Base-by-base conservation (phyloP, 1,140 invertebrate genomes). In the Hormaphis cornu region DNA sequence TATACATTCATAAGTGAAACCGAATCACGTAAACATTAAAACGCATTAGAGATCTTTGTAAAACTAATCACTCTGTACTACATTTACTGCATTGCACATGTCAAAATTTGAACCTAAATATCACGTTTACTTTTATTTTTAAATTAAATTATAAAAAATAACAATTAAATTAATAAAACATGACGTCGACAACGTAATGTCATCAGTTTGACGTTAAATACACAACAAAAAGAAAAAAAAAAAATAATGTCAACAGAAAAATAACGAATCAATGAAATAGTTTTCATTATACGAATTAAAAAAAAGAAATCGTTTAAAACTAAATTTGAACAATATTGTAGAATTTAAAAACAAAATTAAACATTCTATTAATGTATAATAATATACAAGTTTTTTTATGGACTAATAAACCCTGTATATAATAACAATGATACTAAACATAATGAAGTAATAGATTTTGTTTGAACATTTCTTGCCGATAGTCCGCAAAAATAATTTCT, bases 331-430 rank as follows among this genome's bases (percentile, higher is more conserved):
- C 20, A 40, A 40, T 26, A 24, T 40, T 40, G 20, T 58, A 58
- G 14, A 58, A 40, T 22, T 56, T 8, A 56, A 22, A 30, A 26
- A 53, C 20, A 44, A 59, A 52, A 26, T 12, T n/a, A 42, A 59
- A 58, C 18, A 58, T 24, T 26, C 35, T n/a, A n/a, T n/a, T n/a
- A 58, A 37, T 37, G 22, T n/a, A 40, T 35, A 18, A 58, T 37
- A 58, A 16, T 18, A 26, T 30, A 24, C 12, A 46, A 6, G 18
- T 46, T 63, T 12, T 28, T 42, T 14, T 7, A 63, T 6, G 10
- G 8, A n/a, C 24, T 30, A 30, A 63, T 14, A 46, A 46, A 46
- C 58, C 58, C 58, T 63, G 58, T 63, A 46, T 35, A 33, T 54
- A 54, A 53, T 61, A 44, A 44, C 12, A 61, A 61, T 26, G 28